Evolutionary conservation across 1,140 invertebrate species (phyloP).

Genomic region (Atopsyche davidsoni): DNA sequence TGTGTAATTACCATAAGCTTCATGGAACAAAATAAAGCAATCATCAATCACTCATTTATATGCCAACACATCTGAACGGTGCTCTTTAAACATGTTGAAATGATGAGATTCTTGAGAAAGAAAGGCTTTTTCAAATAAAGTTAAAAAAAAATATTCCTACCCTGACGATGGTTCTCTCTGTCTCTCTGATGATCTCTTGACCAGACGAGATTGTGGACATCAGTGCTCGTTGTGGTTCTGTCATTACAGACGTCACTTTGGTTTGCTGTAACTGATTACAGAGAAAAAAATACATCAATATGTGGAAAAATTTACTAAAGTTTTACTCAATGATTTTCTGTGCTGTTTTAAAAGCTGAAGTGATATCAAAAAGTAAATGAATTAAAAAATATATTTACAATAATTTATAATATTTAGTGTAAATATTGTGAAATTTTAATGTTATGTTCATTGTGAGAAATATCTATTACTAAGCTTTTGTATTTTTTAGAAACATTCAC

Average conservation of each 20-base stretch:
- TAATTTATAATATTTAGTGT: no score
- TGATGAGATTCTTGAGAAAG: no score
- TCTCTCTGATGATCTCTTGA: constrained; percentile 78
- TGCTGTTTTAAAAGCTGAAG: no score
- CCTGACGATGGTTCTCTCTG: constrained; percentile 71
- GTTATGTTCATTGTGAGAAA: no score
- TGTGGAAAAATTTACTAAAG: no score
- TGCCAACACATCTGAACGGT: not conserved
- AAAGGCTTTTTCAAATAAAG: not conserved
- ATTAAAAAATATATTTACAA: no score
- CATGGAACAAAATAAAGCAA: not conserved
- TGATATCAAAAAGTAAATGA: no score
- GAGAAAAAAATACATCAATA: constrained; percentile 27
- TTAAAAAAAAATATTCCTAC: constrained; percentile 31
- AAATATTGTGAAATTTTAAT: no score
- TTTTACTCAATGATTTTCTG: no score
- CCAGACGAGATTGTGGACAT: constrained; percentile 83
- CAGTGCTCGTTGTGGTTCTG: constrained; percentile 87
- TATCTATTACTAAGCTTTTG: no score
- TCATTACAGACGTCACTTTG: constrained; percentile 73
- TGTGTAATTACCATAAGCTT: constrained; percentile 1
- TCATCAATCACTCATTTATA: not conserved
- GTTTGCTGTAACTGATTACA: constrained; percentile 72
- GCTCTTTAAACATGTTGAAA: no score
- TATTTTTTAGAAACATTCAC: no score